A percentile compares a stretch with the other conserved stretches of the same genome.
These are phyloP conservation scores for Atethmia centrago DNA, from an alignment of 2,888 invertebrate genomes.

Conservation along the genomic window DNA sequence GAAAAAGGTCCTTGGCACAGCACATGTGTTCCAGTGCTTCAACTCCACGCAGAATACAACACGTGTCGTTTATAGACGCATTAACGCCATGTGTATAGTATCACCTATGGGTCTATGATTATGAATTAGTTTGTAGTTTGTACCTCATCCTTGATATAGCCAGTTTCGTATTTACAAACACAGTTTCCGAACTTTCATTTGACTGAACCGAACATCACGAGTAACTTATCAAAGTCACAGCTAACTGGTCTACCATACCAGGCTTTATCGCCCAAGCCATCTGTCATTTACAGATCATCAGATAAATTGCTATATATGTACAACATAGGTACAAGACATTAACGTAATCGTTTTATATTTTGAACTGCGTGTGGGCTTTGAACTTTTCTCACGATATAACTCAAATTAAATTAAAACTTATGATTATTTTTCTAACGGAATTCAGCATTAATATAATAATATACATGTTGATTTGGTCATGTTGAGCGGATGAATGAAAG, in stretches of 20 bases:
- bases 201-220: background rate
- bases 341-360: conserved; percentile 45
- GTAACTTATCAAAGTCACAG: conserved; percentile 8
- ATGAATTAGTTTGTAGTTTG: background rate
- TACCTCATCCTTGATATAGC: conserved; percentile 5
- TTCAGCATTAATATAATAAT: conserved; percentile 5
- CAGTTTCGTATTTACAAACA: background rate
- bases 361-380: conserved; percentile 47
- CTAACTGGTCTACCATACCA: background rate
- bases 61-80: conserved; percentile 45
- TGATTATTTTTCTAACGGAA: conserved; percentile 17
- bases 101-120: background rate
- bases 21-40: conserved; percentile 51
- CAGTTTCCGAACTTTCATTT: background rate
- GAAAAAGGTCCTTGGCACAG: conserved; percentile 66
- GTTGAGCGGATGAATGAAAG: no score
- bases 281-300: conserved; percentile 50
- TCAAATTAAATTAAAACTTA: conserved; percentile 29
- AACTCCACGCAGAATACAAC: conserved; percentile 37
- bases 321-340: conserved; percentile 32
- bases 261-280: conserved; percentile 32
- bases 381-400: conserved; percentile 34
- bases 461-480: no score
- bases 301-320: conserved; percentile 41
- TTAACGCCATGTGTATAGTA: conserved; percentile 32